Percentiles rank a stretch among this genome's conserved stretches.
These are phyloP conservation scores for Lapara coniferarum DNA, from an alignment of 2,888 invertebrate species.

Conservation along the genomic window DNA sequence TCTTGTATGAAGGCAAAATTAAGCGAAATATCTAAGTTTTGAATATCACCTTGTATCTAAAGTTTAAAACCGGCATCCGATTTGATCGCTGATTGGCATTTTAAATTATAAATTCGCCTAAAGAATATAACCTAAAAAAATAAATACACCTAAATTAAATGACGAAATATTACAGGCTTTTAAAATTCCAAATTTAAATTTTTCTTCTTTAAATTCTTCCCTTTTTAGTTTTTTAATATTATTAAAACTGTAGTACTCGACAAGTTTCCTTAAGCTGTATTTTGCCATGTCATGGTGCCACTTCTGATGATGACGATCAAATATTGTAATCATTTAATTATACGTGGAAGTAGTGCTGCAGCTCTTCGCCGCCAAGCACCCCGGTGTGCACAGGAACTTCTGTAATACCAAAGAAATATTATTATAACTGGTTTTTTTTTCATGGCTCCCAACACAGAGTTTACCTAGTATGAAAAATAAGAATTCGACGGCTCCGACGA, in stretches of 20 bases:
- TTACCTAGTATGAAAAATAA: no score
- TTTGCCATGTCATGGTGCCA: no score
- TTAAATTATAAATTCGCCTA: not conserved
- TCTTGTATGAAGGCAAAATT: not conserved
- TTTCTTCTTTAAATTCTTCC: no score
- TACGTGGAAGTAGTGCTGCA: conserved; percentile 66
- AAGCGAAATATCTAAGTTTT: not conserved
- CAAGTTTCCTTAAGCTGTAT: not conserved
- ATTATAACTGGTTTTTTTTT: not conserved
- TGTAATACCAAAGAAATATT: conserved; percentile 49
- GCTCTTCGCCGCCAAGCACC: conserved; percentile 64
- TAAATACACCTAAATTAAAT: not conserved
- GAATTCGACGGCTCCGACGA: no score
- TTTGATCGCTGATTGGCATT: conserved; percentile 6
- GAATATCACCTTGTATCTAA: not conserved
- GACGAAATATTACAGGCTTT: not conserved
- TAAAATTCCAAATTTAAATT: no score
- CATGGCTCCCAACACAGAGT: no score
- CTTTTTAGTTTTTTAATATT: no score
- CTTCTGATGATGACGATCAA: not conserved
- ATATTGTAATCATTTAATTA: conserved; percentile 41
- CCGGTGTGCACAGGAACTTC: conserved; percentile 65
- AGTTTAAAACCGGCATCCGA: not conserved
- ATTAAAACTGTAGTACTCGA: not conserved
- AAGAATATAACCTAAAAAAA: not conserved